Percentiles rank a stretch among this genome's conserved stretches.
Conservation (phyloP, 2,113 vertebrate species). For the Fregata magnificens region DNA sequence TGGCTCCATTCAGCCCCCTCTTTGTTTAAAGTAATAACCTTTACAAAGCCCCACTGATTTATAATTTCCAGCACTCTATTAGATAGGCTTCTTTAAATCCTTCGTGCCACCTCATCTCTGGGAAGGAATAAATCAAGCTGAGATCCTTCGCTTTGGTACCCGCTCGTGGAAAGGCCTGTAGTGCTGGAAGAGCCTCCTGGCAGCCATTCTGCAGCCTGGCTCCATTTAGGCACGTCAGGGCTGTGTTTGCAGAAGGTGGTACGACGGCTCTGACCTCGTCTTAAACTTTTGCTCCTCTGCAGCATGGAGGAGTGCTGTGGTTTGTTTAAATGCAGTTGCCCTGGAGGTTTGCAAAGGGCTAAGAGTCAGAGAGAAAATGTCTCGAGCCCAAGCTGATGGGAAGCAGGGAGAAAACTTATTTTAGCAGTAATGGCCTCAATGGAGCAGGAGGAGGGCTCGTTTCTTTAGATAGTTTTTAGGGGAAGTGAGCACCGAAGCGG, state of each 20-base stretch:
- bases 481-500: neutral
- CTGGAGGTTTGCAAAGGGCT: neutral
- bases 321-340: neutral
- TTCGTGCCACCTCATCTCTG: neutral
- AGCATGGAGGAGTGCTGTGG: fast-evolving
- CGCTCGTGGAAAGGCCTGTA: neutral
- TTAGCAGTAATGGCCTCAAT: fast-evolving
- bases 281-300: neutral
- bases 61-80: constrained; percentile 81
- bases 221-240: neutral
- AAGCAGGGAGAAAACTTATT: neutral
- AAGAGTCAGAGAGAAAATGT: neutral
- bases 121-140: constrained; percentile 5
- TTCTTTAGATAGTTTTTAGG: neutral
- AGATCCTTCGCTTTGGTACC: neutral
- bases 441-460: neutral
- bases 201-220: neutral
- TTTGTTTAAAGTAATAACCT: constrained; percentile 87
- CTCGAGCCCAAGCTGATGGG: neutral
- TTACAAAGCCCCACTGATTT: constrained; percentile 85
- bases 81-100: constrained; percentile 25
- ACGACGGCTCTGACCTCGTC: neutral
- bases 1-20: constrained; percentile 78
- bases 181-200: neutral
- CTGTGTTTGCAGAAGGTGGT: neutral